Percentiles rank a stretch among this genome's conserved stretches.
phyloP scores from a whole-genome alignment of 2,888 invertebrate genomes.

The Callyntrura sp. region DNA sequence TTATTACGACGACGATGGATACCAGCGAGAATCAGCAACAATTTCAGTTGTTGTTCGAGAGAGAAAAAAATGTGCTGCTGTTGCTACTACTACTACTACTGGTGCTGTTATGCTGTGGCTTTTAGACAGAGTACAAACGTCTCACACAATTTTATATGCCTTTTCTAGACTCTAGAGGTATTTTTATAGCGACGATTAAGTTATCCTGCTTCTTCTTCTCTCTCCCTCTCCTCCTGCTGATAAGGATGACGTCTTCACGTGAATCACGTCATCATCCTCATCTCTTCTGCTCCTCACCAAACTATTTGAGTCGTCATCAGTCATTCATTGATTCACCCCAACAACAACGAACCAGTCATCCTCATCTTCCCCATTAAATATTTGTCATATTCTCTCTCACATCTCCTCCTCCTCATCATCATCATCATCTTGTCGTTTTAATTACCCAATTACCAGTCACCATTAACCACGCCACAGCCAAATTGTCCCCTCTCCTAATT shows the following conservation, averaged over 20 bases:
- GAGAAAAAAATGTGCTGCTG: neutral
- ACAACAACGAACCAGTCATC: neutral
- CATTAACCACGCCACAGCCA: too few species aligned
- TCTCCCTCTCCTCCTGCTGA: neutral
- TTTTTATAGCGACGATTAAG: neutral
- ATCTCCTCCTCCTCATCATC: neutral
- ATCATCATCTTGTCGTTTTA: too few species aligned
- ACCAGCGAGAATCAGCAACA: neutral
- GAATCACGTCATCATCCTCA: conserved; percentile 31
- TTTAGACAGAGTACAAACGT: neutral
- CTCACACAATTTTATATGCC: neutral
- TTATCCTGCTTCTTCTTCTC: neutral
- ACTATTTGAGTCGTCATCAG: neutral
- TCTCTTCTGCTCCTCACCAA: neutral
- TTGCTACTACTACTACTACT: neutral
- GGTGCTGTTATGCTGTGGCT: too few species aligned
- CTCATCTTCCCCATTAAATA: neutral
- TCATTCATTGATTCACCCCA: neutral
- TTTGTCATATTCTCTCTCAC: too few species aligned
- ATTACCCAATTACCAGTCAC: too few species aligned
- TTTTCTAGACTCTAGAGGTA: neutral
- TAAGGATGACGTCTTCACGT: conserved; percentile 26
- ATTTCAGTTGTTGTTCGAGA: neutral
- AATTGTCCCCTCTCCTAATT: too few species aligned
- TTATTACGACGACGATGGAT: neutral